Evolutionary conservation across 2,113 vertebrate species (phyloP).

Genomic region (Channa maculata): DNA sequence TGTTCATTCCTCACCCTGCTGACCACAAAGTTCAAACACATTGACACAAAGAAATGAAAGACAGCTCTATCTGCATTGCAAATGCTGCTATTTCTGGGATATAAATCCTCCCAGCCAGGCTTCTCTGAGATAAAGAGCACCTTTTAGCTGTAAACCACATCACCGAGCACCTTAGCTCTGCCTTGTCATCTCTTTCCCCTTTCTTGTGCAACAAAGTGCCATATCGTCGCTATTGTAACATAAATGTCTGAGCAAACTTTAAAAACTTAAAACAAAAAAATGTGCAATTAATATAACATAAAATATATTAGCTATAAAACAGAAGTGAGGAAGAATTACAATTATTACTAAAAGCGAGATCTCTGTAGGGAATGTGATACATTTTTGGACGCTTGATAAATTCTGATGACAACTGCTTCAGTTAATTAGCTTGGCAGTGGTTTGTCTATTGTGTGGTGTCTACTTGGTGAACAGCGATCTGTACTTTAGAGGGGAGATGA

Average conservation of each 20-base stretch:
- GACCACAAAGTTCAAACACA: slow-evolving; percentile 12
- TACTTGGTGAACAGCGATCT: slow-evolving; percentile 4
- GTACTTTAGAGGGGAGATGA: neutral
- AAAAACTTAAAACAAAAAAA: slow-evolving; percentile 13
- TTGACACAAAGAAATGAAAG: slow-evolving; percentile 20
- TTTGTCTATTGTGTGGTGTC: slow-evolving; percentile 17
- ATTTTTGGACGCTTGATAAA: slow-evolving; percentile 19
- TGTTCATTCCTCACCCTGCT: neutral
- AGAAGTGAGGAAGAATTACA: slow-evolving; percentile 5
- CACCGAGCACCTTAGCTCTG: slow-evolving; percentile 13
- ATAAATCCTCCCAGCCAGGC: slow-evolving; percentile 22
- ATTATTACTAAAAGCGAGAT: slow-evolving; percentile 29
- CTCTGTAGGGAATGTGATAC: slow-evolving; percentile 33
- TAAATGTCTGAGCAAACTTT: slow-evolving; percentile 25
- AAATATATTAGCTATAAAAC: slow-evolving; percentile 22
- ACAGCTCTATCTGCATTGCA: slow-evolving; percentile 25
- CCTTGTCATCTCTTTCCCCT: slow-evolving; percentile 6
- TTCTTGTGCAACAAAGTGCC: slow-evolving; percentile 11
- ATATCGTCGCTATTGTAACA: slow-evolving; percentile 26
- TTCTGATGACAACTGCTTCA: slow-evolving; percentile 22
- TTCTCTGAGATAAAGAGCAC: slow-evolving; percentile 12
- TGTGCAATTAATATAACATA: slow-evolving; percentile 30
- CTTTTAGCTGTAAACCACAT: slow-evolving; percentile 13
- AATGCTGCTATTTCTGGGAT: slow-evolving; percentile 42
- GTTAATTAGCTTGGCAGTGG: slow-evolving; percentile 50